A percentile compares a stretch with the other conserved stretches of the same genome.
Conservation (phyloP, 2,888 invertebrate genomes). For the Lasioglossum leucozonium region DNA sequence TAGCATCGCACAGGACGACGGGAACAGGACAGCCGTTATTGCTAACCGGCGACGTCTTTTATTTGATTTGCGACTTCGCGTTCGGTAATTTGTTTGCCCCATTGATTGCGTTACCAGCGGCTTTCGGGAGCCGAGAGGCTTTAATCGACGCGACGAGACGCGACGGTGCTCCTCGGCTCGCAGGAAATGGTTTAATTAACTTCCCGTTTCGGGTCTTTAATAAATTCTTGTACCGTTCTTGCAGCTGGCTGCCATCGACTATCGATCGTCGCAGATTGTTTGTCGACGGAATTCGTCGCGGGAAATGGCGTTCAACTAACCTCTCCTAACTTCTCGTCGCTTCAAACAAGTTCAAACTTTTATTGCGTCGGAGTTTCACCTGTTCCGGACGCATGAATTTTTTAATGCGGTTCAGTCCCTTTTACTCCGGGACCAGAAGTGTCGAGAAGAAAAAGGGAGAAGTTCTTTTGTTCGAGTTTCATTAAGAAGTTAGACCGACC, state of each 20-base stretch:
- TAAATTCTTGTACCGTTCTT: neutral
- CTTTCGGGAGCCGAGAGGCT: neutral
- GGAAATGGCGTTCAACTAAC: neutral
- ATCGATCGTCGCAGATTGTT: neutral
- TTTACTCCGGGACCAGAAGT: no score
- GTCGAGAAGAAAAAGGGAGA: no score
- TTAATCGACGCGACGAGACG: neutral
- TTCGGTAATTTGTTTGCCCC: neutral
- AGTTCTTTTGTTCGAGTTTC: no score
- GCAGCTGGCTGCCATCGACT: neutral
- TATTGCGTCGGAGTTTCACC: no score
- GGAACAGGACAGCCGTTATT: slow-evolving; percentile 46
- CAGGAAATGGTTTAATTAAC: slow-evolving; percentile 13
- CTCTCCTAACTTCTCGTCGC: neutral
- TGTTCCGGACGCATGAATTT: no score
- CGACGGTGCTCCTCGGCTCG: neutral
- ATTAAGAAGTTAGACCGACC: no score
- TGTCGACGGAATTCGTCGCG: neutral
- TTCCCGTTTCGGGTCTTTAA: neutral
- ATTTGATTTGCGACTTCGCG: slow-evolving; percentile 29
- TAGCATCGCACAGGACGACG: slow-evolving; percentile 38
- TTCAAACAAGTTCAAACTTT: no score
- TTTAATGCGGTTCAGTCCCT: no score
- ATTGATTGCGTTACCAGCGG: slow-evolving; percentile 8
- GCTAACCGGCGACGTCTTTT: slow-evolving; percentile 33